Percentiles rank a stretch among this genome's conserved stretches.
These are phyloP conservation scores for Drosophila vallismaia DNA, from an alignment of 2,888 invertebrate genomes.

Conservation along the genomic window DNA sequence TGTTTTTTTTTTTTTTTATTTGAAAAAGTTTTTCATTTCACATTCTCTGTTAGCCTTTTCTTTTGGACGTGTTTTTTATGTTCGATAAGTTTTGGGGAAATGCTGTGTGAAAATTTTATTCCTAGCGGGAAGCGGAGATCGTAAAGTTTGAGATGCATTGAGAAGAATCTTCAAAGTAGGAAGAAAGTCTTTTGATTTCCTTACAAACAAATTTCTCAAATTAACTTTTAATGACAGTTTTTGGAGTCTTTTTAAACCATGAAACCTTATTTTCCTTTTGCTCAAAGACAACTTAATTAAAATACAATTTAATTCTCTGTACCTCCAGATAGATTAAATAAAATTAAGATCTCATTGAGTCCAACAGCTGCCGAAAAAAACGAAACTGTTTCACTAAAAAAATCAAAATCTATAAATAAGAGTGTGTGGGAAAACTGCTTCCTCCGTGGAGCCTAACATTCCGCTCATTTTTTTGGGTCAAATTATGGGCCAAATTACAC, in stretches of 20 bases:
- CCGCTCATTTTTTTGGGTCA: conserved; percentile 42
- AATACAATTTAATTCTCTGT: too few relatives aligned
- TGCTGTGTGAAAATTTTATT: conserved; percentile 34
- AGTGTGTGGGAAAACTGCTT: conserved; percentile 50
- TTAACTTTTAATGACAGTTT: too few relatives aligned
- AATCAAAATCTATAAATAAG: conserved; percentile 61
- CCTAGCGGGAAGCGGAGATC: conserved; percentile 2
- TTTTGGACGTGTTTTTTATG: conserved; percentile 35
- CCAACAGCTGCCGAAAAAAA: conserved; percentile 9
- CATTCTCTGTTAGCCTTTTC: conserved; percentile 19
- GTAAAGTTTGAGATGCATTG: conserved; percentile 21
- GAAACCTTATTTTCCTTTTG: too few relatives aligned
- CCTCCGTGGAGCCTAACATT: conserved; percentile 60
- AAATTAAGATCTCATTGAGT: conserved; percentile 21
- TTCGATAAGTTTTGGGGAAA: conserved; percentile 26
- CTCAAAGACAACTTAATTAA: too few relatives aligned
- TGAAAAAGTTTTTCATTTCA: conserved; percentile 34
- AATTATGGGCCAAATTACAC: conserved; percentile 59
- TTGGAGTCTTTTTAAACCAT: too few relatives aligned
- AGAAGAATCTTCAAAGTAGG: neutral
- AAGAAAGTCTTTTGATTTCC: conserved; percentile 10
- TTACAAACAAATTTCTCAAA: neutral
- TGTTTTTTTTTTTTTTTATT: conserved; percentile 16
- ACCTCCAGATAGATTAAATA: too few relatives aligned
- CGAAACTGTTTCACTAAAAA: conserved; percentile 31